Evolutionary conservation across 2,888 invertebrate species (phyloP).

Genomic region (Caprella mutica): DNA sequence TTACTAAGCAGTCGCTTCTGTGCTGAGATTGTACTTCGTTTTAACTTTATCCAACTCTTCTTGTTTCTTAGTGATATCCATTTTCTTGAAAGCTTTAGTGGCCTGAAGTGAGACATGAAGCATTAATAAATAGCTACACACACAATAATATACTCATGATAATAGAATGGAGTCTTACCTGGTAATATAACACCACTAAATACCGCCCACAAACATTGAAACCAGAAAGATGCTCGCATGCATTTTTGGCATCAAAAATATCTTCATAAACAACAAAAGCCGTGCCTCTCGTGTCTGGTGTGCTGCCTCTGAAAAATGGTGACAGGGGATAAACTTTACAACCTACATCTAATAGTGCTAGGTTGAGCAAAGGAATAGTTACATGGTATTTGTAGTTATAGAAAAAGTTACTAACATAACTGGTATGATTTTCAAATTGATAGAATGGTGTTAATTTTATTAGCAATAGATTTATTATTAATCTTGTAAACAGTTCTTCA

Average conservation of each 20-base stretch:
- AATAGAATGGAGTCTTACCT: conserved; percentile 44
- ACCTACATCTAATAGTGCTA: too few species aligned
- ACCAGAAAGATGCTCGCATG: conserved; percentile 96
- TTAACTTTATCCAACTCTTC: conserved; percentile 92
- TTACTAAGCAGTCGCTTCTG: conserved; percentile 17
- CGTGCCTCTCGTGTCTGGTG: conserved; percentile 93
- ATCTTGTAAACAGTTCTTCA: too few species aligned
- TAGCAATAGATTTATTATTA: too few species aligned
- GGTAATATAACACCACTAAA: conserved; percentile 96
- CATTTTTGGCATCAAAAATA: conserved; percentile 99
- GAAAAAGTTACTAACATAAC: too few species aligned
- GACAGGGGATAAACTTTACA: too few species aligned
- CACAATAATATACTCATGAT: not conserved
- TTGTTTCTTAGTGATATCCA: conserved; percentile 88
- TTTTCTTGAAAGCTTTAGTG: conserved; percentile 87
- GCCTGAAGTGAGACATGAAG: conserved; percentile 44
- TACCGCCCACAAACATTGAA: conserved; percentile 99
- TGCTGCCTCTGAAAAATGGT: conserved; percentile 66
- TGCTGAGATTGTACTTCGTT: conserved; percentile 73
- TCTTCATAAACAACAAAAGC: conserved; percentile 99
- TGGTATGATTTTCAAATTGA: too few species aligned
- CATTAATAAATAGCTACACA: not conserved
- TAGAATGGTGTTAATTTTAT: too few species aligned
- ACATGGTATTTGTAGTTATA: too few species aligned
- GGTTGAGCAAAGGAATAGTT: too few species aligned